Conservation (phyloP, 2,888 invertebrate genomes). For the Eupithecia subfuscata region DNA sequence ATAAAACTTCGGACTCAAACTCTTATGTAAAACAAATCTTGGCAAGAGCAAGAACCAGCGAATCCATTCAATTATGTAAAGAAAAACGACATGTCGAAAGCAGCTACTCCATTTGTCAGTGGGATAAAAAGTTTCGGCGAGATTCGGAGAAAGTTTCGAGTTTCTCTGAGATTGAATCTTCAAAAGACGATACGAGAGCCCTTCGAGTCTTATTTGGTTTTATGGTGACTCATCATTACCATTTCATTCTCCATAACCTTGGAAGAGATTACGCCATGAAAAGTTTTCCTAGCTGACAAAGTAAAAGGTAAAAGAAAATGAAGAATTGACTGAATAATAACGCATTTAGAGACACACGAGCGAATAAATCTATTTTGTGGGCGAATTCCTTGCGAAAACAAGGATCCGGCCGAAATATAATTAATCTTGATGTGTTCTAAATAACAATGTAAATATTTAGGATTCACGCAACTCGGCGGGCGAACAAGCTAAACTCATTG, state of each 20-base stretch:
- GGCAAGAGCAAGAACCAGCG: conserved; percentile 13
- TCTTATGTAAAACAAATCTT: conserved; percentile 15
- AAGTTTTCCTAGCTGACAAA: not conserved
- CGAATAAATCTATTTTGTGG: not conserved
- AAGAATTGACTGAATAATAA: not conserved
- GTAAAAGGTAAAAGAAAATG: conserved; percentile 2
- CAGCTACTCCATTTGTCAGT: conserved; percentile 28
- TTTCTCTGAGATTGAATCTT: conserved; percentile 19
- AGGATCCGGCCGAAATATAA: conserved; percentile 36
- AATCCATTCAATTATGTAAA: conserved; percentile 16
- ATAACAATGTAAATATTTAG: conserved; percentile 42
- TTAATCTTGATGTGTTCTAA: conserved; percentile 37
- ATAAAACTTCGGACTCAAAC: not conserved
- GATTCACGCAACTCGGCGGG: conserved; percentile 53
- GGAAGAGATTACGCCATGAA: conserved; percentile 2
- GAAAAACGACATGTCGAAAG: conserved; percentile 27
- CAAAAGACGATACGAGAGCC: conserved; percentile 3
- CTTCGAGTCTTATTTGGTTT: conserved; percentile 4
- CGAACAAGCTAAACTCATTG: conserved; percentile 54
- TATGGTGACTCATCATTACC: conserved; percentile 9
- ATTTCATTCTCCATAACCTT: conserved; percentile 6
- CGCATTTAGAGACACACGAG: not conserved
- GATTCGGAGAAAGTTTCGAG: conserved; percentile 13
- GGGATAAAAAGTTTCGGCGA: conserved; percentile 15
- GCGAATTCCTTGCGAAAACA: conserved; percentile 12